phyloP scores from a whole-genome alignment of 2,888 invertebrate species.

The Drosophila ochracea region DNA sequence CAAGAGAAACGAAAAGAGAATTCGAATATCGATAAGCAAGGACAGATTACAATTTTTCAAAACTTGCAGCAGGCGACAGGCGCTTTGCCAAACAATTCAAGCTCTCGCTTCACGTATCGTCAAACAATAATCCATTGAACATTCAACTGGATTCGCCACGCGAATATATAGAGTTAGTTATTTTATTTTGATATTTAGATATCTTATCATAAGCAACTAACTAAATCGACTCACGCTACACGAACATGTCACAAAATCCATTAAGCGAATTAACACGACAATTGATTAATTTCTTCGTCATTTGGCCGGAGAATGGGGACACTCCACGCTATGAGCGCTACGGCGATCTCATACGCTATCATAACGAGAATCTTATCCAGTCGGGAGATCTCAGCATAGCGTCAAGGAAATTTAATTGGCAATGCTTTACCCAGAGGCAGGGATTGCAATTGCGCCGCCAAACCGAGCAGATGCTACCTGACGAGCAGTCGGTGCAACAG shows the following conservation, averaged over 20 bases:
- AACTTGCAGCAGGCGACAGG: constrained; percentile 10
- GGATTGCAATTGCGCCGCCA: constrained; percentile 39
- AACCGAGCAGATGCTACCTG: constrained; percentile 29
- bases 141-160: background rate
- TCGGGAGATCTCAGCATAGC: constrained; percentile 89
- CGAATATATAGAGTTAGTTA: background rate
- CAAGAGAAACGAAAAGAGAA: constrained; percentile 4
- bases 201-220: background rate
- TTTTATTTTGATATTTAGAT: background rate
- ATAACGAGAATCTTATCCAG: constrained; percentile 86
- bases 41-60: constrained; percentile 12
- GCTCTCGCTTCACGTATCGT: background rate
- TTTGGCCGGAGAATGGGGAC: background rate
- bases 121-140: background rate
- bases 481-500: constrained; percentile 17
- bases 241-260: constrained; percentile 32
- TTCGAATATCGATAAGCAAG: constrained; percentile 22
- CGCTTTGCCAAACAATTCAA: background rate
- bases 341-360: constrained; percentile 81
- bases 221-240: background rate
- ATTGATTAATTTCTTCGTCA: constrained; percentile 41
- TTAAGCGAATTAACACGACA: constrained; percentile 31
- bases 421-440: constrained; percentile 76
- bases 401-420: constrained; percentile 87
- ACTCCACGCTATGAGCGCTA: constrained; percentile 14